phyloP scores from a whole-genome alignment of 37 sponge, comb jelly and placozoan species.

The Mnemiopsis leidyi region DNA sequence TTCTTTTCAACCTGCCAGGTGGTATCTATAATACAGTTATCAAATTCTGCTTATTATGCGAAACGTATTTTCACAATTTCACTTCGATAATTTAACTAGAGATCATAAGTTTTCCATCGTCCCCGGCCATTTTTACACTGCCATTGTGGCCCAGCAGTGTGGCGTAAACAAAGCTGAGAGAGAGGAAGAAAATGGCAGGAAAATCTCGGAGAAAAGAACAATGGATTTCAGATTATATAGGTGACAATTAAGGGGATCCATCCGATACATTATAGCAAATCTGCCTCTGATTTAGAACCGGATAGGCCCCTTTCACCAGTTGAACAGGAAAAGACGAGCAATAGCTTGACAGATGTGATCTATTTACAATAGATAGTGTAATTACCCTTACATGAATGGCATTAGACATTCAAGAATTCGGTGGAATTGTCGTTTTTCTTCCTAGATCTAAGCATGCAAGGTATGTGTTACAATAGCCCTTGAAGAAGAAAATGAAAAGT shows the following conservation, averaged over 20 bases:
- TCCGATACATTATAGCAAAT: background rate
- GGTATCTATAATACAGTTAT: background rate
- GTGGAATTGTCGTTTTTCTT: background rate
- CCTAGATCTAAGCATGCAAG: background rate
- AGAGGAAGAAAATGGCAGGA: background rate
- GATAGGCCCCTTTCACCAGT: background rate
- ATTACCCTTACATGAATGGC: no score
- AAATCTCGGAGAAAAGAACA: background rate
- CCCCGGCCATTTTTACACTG: background rate
- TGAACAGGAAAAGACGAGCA: background rate
- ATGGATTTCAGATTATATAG: background rate
- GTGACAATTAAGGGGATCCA: background rate
- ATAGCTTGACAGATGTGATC: no score
- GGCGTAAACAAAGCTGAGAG: background rate
- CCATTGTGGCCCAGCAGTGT: background rate
- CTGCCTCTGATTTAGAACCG: background rate
- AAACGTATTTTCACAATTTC: background rate
- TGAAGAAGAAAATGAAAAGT: no score
- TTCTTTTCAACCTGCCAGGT: background rate
- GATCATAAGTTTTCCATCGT: background rate
- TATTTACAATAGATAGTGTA: no score
- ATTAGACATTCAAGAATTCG: background rate
- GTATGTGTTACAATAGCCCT: no score
- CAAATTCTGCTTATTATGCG: background rate
- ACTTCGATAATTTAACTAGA: background rate